Evolutionary conservation across 2,113 vertebrate genomes (phyloP).

Genomic region (Symphodus melops): DNA sequence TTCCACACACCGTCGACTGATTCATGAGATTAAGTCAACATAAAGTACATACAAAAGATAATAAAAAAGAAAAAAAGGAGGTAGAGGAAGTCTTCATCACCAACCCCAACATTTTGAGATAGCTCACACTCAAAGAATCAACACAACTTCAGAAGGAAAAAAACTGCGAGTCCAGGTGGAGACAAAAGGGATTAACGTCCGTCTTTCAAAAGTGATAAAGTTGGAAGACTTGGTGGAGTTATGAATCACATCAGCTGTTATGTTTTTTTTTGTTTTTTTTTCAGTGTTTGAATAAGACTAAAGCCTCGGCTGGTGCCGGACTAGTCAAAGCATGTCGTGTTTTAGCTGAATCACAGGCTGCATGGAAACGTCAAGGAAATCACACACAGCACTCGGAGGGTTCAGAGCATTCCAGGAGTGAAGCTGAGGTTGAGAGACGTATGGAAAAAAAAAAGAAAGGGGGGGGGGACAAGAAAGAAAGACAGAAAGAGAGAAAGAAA

Average conservation of each 20-base stretch:
- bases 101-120: slow-evolving; percentile 38
- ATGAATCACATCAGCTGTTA: slow-evolving; percentile 53
- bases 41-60: slow-evolving; percentile 45
- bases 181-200: slow-evolving; percentile 47
- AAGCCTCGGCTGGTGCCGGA: slow-evolving; percentile 64
- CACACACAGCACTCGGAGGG: slow-evolving; percentile 52
- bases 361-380: slow-evolving; percentile 69
- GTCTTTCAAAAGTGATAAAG: slow-evolving; percentile 36
- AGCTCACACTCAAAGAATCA: slow-evolving; percentile 38
- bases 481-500: slow-evolving; percentile 26
- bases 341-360: slow-evolving; percentile 77
- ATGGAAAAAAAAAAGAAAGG: slow-evolving; percentile 23
- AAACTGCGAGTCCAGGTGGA: slow-evolving; percentile 13
- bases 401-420: slow-evolving; percentile 69
- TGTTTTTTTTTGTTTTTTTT: slow-evolving; percentile 26
- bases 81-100: slow-evolving; percentile 73
- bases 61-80: slow-evolving; percentile 62
- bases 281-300: slow-evolving; percentile 71
- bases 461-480: background rate
- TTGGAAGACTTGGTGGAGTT: slow-evolving; percentile 62
- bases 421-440: slow-evolving; percentile 61
- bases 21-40: slow-evolving; percentile 16
- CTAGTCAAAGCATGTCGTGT: slow-evolving; percentile 79
- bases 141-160: slow-evolving; percentile 14
- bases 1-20: slow-evolving; percentile 14